These are phyloP conservation scores for Gobio occitaniae DNA, from an alignment of 2,797 vertebrate genomes.

Conservation along the genomic window DNA sequence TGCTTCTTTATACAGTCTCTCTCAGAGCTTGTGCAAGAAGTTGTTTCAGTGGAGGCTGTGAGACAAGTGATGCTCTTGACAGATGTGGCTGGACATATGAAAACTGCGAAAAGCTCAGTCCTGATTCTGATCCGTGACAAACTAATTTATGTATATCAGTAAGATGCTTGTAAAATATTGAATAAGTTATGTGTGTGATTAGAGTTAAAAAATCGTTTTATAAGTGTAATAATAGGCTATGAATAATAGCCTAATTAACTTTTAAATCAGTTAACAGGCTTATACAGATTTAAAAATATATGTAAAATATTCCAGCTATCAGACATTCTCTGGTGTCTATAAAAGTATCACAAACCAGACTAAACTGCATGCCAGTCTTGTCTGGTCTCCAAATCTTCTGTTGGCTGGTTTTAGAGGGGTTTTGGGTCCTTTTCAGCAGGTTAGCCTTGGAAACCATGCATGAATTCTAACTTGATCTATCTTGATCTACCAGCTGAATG, in stretches of 20 bases:
- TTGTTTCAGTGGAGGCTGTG: constrained; percentile 10
- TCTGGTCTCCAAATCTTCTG: not conserved
- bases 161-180: not conserved
- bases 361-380: not conserved
- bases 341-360: not conserved
- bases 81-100: not conserved
- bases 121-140: not conserved
- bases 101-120: not conserved
- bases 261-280: not conserved
- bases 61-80: not conserved
- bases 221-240: not conserved
- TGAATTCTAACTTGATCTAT: not conserved
- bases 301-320: not conserved
- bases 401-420: not conserved
- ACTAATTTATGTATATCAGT: not conserved
- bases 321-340: not conserved
- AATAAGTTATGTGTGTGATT: not conserved
- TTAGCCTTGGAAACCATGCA: not conserved
- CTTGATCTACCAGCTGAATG: not conserved
- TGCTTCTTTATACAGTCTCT: not conserved
- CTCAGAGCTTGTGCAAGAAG: constrained; percentile 12
- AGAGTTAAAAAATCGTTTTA: not conserved
- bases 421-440: not conserved
- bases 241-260: not conserved
- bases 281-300: not conserved